phyloP scores from a whole-genome alignment of 2,888 invertebrate genomes.

The Branchipolynoe longqiensis region DNA sequence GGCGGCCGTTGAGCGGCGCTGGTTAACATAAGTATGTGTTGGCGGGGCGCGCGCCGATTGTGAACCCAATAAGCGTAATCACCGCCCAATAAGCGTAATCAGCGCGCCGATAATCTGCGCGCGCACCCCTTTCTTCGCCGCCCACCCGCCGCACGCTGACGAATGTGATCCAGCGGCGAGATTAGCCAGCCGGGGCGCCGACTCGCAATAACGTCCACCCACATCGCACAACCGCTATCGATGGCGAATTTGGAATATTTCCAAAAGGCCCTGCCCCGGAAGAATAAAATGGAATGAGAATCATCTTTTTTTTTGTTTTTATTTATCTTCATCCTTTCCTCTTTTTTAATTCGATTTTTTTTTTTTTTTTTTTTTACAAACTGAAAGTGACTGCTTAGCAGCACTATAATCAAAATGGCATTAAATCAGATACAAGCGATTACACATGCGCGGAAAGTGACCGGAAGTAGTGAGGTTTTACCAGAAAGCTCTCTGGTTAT shows the following conservation, averaged over 20 bases:
- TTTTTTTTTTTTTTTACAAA: too few species aligned
- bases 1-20: not conserved
- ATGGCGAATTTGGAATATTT: not conserved
- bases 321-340: too few species aligned
- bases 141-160: not conserved
- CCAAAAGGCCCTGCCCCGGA: not conserved
- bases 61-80: conserved; percentile 49
- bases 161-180: conserved; percentile 31
- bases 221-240: not conserved
- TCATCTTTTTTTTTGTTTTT: too few species aligned
- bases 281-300: conserved; percentile 39
- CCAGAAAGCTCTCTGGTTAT: not conserved
- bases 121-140: conserved; percentile 30
- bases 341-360: too few species aligned
- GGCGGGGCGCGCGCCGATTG: conserved; percentile 19
- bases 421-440: conserved; percentile 33
- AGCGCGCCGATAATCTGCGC: conserved; percentile 31
- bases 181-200: too few species aligned
- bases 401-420: conserved; percentile 24
- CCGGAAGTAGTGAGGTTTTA: not conserved
- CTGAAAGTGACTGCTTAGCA: too few species aligned
- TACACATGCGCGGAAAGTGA: not conserved
- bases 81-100: conserved; percentile 45
- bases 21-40: conserved; percentile 43
- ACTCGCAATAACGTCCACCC: not conserved